Conservation (phyloP, 2,888 invertebrate species). For the Seira musarum region DNA sequence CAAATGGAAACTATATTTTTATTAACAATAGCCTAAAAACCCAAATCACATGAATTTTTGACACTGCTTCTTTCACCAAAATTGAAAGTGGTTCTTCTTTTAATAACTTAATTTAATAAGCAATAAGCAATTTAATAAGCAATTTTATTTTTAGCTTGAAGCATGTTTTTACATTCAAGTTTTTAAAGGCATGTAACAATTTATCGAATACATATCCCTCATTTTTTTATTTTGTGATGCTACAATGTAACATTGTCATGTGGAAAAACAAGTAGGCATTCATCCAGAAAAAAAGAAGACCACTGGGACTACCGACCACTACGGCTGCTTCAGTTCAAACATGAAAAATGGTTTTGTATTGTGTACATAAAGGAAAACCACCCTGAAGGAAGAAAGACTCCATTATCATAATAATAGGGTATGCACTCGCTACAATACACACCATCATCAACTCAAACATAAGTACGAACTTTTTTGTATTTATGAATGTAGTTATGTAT, state of each 20-base stretch:
- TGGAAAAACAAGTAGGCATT: constrained; percentile 51
- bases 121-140: no score
- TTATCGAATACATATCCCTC: background rate
- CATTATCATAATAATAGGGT: constrained; percentile 32
- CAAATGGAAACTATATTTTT: no score
- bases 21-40: no score
- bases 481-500: no score
- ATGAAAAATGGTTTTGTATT: no score
- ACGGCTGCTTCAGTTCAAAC: background rate
- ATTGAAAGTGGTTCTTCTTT: no score
- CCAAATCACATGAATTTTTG: background rate
- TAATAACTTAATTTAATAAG: no score
- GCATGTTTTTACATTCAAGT: no score
- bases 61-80: no score
- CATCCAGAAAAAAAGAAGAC: constrained; percentile 48
- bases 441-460: background rate
- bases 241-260: background rate
- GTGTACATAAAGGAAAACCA: constrained; percentile 26
- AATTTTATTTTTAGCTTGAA: no score
- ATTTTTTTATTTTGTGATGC: background rate
- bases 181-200: no score
- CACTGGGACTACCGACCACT: constrained; percentile 30
- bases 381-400: constrained; percentile 52
- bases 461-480: no score
- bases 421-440: background rate